Evolutionary conservation across 2,797 vertebrate species (phyloP), one percentile per base, ranked within the genome.

Genomic region (Sus cebifrons): DNA sequence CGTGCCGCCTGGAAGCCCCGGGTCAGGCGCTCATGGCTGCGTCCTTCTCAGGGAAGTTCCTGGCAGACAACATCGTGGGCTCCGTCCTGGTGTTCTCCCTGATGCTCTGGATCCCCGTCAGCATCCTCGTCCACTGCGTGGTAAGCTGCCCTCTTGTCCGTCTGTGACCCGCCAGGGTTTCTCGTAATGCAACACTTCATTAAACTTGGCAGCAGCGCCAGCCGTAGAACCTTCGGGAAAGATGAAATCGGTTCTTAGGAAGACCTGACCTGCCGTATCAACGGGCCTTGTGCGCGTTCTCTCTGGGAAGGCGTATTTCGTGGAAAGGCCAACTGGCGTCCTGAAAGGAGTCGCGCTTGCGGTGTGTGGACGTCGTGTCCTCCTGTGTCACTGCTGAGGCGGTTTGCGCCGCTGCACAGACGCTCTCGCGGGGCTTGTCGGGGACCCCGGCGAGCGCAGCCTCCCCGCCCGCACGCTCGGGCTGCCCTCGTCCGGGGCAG

Each of bases 31-130:
- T 93, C 18, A 65, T 78, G 17, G 3, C 84, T 73, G 84, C 44
- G 62, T 86, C 84, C 83, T 97, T 85, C 96, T 78, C 98, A 99
- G 99, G 99, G 56, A 99, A 99, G 98, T 99, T 99, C 97, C 98
- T 99, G 85, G 99, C 99, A 0, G 99, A 99, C 97, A 99, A 99
- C 98, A 99, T 99, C 7, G 99, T 99, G 62, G 99, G 99, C n/a
- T 99, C 99, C 0, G 99, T 99, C 36, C 98, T 99, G 75, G 99
- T 99, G 85, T 99, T 99, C 98, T 99, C 99, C 67, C 98, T 99
- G 44, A 52, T 99, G 58, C 99, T 99, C 96, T 99, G 99, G 99
- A 99, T 99, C 98, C 99, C 99, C 86, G 99, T 99, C 97, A 99
- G 99, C 98, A 99, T 99, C 98, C 99, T 99, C 82, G 99, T 99